Evolutionary conservation across 2,888 invertebrate genomes (phyloP).

Genomic region (Diarsia rubi): DNA sequence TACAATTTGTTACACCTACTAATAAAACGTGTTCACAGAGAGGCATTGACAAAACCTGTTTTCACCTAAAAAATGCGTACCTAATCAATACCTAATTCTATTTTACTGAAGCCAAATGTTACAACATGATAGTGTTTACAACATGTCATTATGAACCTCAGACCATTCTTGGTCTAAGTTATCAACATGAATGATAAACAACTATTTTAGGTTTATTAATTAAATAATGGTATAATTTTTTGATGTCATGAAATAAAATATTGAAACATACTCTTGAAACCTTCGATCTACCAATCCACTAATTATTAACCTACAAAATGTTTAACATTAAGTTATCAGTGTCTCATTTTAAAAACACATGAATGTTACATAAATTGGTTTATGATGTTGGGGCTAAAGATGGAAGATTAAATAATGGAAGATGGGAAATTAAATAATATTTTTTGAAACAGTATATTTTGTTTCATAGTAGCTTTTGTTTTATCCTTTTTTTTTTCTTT

Average conservation of each 20-base stretch:
- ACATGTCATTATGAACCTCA: too few species aligned
- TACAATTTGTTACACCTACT: conserved; percentile 10
- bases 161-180: too few species aligned
- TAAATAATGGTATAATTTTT: background rate
- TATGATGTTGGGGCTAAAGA: background rate
- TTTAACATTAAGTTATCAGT: background rate
- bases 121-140: conserved; percentile 5
- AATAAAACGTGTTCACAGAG: conserved; percentile 29
- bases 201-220: background rate
- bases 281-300: background rate
- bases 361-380: background rate
- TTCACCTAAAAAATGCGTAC: conserved; percentile 49
- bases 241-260: background rate
- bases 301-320: background rate
- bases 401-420: too few species aligned
- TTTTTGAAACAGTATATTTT: conserved; percentile 8
- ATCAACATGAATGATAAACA: conserved; percentile 9
- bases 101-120: conserved; percentile 41
- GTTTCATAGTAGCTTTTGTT: background rate
- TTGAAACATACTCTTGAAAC: background rate
- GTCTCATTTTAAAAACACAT: background rate
- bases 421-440: conserved; percentile 3
- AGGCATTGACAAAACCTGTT: conserved; percentile 57
- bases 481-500: background rate
- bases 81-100: conserved; percentile 44